Evolutionary conservation across 2,113 vertebrate species (phyloP), one percentile per base, ranked within the genome.

Genomic region (Burhinus oedicnemus): DNA sequence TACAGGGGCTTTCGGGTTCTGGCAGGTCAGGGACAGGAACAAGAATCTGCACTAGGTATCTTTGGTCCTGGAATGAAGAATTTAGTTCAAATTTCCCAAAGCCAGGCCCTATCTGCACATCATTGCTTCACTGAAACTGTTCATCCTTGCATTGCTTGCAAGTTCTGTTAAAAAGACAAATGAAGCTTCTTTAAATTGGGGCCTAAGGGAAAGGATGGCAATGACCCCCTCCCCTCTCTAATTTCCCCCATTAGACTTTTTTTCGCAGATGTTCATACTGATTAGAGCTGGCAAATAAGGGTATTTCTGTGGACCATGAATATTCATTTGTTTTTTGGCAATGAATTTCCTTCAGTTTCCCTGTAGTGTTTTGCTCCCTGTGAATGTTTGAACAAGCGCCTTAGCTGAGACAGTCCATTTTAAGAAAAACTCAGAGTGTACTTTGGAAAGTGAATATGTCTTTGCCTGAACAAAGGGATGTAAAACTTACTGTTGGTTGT

Each of bases 241-340:
- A 40, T 94, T 91, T 94, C 44, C 87, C 84, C 95, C 66, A 62
- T 95, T 93, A 94, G 91, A 88, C 49, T 71, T 94, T 89, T 91
- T 92, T 95, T 65, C 91, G 76, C 94, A 97, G 94, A 93, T 97
- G 94, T 95, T 97, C 65, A 8, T 87, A 81, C 77, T 94, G 93
- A 95, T 96, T 93, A 95, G 84, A 95, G 70, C 54, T 96, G 94
- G 89, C 78, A 95, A 87, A 93, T 93, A 89, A 89, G 80, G 58
- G 66, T 80, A 85, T 97, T 96, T 96, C 90, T 93, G 49, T 80
- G 70, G 66, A 83, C 96, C 62, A 85, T 95, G 96, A 96, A 95
- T 95, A 95, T 97, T 96, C 95, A 95, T 95, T 95, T 92, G 64
- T 14, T 92, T 97, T 95, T 95, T 84, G 87, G 83, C 89, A 85